phyloP scores from a whole-genome alignment of 2,113 vertebrate species.

The Riparia riparia region DNA sequence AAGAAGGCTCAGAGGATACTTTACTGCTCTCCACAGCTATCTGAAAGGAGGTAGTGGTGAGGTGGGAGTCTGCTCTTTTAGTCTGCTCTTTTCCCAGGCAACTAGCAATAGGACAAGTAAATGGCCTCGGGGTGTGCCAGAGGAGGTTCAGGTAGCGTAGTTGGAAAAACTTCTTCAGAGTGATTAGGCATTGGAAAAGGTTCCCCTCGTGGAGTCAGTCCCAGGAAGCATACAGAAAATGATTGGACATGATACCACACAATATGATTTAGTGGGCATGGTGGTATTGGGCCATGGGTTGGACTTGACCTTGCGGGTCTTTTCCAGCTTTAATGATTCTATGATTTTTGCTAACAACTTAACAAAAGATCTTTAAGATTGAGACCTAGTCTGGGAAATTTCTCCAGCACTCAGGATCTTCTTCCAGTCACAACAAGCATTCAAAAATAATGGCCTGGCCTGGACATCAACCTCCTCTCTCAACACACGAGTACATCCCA shows the following conservation, averaged over 20 bases:
- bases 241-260: background rate
- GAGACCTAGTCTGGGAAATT: background rate
- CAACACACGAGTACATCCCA: accelerated
- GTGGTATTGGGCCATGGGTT: background rate
- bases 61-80: background rate
- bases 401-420: background rate
- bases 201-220: background rate
- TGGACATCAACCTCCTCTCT: background rate
- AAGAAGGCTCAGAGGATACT: background rate
- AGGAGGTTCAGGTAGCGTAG: background rate
- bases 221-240: background rate
- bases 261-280: background rate
- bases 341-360: background rate
- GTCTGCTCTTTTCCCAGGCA: background rate
- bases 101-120: background rate
- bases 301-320: background rate
- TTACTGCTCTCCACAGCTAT: background rate
- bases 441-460: background rate
- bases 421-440: background rate
- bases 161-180: background rate
- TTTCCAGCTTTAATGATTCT: no score
- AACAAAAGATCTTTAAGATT: background rate
- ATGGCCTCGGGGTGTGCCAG: background rate
- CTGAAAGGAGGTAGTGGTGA: background rate
- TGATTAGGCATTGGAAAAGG: background rate